Base-by-base conservation (phyloP, 2,888 invertebrate species). In the Glyphotaelius pellucidus region DNA sequence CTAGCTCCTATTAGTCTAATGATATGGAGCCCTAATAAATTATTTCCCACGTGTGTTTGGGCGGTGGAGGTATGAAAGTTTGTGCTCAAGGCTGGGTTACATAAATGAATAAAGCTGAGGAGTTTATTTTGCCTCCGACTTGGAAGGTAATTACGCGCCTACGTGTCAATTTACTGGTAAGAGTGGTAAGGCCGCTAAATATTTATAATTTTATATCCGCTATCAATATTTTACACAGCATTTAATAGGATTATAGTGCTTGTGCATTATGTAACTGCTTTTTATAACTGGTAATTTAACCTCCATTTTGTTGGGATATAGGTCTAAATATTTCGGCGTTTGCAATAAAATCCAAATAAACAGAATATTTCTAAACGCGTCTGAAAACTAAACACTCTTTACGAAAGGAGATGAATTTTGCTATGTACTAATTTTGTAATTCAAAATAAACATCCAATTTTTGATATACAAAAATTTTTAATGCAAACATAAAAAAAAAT, bases 21-120 rank as follows among this genome's bases (percentile, higher is more conserved):
- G 93, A 93, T 93, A 93, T 93, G 93, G 93, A 91, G 93, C 93
- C 91, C 90, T 93, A 92, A 93, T 93, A 93, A 93, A 92, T 93
- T 91, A 93, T 93, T 93, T 93, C 91, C 90, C 90, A 80, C 93
- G 93, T 92, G 90, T 93, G 92, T 92, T 90, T 19, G 90, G 91
- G 91, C 86, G 91, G 92, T 86, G 90, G 91, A 80, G 32, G 91
- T 90, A 91, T 92, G 91, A 80, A 92, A 92, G 79, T 91, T 92
- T 90, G 90, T 83, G 90, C 87, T 91, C 85, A 85, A 88, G 86
- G 89, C 88, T 86, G 89, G 83, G 84, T 85, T 47, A 79, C 83
- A 47, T 81, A 90, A 90, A 90, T 90, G 90, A 90, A 90, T 90
- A 90, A 81, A 91, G 35, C 85, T 67, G 91, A 83, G 89, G 89